phyloP scores from a whole-genome alignment of 2,113 vertebrate species.

The Aplodontia rufa region DNA sequence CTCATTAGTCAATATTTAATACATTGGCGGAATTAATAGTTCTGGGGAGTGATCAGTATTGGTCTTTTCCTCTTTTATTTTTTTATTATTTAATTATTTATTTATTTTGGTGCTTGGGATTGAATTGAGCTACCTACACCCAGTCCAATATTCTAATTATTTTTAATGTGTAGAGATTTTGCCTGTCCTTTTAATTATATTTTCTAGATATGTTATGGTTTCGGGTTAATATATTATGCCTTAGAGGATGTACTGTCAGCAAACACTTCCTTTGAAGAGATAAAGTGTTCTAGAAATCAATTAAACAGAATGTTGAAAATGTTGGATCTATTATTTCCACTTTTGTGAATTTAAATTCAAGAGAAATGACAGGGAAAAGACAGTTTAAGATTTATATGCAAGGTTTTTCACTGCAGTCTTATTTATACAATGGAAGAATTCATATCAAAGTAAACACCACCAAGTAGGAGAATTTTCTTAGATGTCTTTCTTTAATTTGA shows the following conservation, averaged over 20 bases:
- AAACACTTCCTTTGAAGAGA: conserved; percentile 43
- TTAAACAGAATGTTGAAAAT: conserved; percentile 46
- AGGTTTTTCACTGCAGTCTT: background rate
- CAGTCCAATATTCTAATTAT: background rate
- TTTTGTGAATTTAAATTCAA: conserved; percentile 50
- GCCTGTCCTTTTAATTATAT: background rate
- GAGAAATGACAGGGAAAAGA: background rate
- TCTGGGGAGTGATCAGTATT: background rate
- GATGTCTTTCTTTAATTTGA: background rate
- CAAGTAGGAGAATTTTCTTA: background rate
- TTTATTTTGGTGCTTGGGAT: background rate
- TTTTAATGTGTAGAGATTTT: background rate
- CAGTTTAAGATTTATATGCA: background rate
- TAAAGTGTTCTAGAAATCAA: conserved; percentile 28
- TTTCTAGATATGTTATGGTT: background rate
- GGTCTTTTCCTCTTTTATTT: background rate
- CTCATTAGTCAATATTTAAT: background rate
- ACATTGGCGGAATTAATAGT: background rate
- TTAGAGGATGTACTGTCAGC: background rate
- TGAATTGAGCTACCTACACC: background rate
- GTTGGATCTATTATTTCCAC: conserved; percentile 1
- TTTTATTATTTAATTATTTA: background rate
- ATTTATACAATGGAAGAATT: conserved; percentile 33
- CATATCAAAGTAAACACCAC: background rate
- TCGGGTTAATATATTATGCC: background rate